Evolutionary conservation across 2,888 invertebrate genomes (phyloP), one percentile per base, ranked within the genome.

Genomic region (Calliscelio sp.): DNA sequence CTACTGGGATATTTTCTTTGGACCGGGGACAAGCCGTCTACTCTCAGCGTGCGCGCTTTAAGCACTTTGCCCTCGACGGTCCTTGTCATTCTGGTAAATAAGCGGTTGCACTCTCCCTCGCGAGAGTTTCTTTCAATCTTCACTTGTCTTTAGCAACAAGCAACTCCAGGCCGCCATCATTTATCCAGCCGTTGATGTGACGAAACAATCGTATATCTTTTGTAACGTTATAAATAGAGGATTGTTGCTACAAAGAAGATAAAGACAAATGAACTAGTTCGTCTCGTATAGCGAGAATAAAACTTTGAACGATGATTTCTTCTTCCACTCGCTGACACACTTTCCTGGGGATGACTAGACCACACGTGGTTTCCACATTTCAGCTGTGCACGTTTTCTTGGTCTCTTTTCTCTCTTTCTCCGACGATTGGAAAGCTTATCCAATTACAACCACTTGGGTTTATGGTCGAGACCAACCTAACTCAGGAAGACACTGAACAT

Each of bases 91-190:
- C 46, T 25, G 18, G 49, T 53, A 71, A 79, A 79, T 71, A 71
- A 71, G 71, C 55, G 65, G 71, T 79, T 79, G 53, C 71, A 71
- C 65, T 70, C 44, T 63, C 44, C 63, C 71, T 71, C 49, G 35
- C 53, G n/a, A n/a, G 57, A 65, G 65, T 53, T 71, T 55, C 65
- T 79, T 79, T 71, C 63, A 79, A 55, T 71, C 63, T 71, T 79
- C 63, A 41, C 79, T 71, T 71, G 63, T 79, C 65, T 66, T 65
- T 22, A 59, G 49, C 68, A 59, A 59, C 71, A 32, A 57, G 20
- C 53, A 32, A 18, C 70, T 61, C 38, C 49, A 16, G 51, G 25
- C 41, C 25, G 55, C 24, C 28, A 79, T 46, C 3, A 70, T 51
- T 61, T 28, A 61, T 32, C 70, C 41, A 53, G 24, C 20, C 14